Conservation (phyloP, 2,113 vertebrate genomes). For the Oxyura jamaicensis region DNA sequence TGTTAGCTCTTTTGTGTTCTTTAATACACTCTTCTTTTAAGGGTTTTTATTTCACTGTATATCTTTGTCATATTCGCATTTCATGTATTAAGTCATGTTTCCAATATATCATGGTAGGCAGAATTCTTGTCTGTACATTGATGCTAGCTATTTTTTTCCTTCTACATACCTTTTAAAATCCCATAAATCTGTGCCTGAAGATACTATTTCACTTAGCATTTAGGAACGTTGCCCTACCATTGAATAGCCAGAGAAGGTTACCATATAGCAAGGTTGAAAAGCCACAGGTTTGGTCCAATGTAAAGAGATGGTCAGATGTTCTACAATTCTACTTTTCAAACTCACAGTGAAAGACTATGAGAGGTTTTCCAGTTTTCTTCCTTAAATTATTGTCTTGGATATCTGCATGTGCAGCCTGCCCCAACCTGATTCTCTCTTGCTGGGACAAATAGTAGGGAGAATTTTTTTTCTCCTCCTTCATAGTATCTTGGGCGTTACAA, state of each 20-base stretch:
- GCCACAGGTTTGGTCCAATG: background rate
- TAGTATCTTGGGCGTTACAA: background rate
- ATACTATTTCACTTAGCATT: background rate
- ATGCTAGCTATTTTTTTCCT: background rate
- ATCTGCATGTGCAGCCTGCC: background rate
- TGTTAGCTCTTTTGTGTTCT: constrained; percentile 1
- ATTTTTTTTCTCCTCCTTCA: rapidly evolving
- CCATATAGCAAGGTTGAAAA: background rate
- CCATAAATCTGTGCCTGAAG: background rate
- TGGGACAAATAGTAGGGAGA: background rate
- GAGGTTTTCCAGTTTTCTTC: background rate
- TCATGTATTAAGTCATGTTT: background rate
- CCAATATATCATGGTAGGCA: background rate
- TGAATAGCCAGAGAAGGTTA: background rate
- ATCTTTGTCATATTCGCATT: background rate
- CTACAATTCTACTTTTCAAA: background rate
- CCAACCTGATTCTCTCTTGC: background rate
- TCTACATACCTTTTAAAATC: background rate
- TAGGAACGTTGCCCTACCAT: background rate
- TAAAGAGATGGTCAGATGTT: background rate
- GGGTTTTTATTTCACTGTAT: background rate
- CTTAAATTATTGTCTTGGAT: background rate
- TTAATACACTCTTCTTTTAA: background rate
- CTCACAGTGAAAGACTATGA: background rate
- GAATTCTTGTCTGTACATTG: background rate